These are phyloP conservation scores for Bembecia ichneumoniformis DNA, from an alignment of 2,888 invertebrate species.

Conservation along the genomic window DNA sequence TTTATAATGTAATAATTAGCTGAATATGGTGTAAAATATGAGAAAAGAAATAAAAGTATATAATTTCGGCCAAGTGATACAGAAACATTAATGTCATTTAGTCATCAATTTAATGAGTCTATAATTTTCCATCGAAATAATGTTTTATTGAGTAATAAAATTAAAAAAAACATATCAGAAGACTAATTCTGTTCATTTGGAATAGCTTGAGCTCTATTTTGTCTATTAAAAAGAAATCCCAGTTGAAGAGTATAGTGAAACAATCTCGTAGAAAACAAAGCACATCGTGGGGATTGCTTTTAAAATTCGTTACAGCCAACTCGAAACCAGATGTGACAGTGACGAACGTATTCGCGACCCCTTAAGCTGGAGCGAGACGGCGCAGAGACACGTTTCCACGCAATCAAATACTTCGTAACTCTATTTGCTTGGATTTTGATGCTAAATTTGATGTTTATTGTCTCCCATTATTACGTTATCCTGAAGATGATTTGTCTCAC, in stretches of 20 bases:
- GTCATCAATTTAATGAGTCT: no score
- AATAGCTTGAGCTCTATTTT: not conserved
- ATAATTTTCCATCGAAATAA: no score
- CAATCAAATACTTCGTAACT: no score
- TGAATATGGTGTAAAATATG: no score
- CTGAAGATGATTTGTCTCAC: no score
- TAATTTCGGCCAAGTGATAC: no score
- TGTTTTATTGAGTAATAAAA: not conserved
- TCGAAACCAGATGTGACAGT: slow-evolving; percentile 16
- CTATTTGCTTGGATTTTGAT: no score
- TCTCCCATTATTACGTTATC: no score
- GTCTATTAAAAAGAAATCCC: slow-evolving; percentile 6
- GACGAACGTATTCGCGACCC: slow-evolving; percentile 14
- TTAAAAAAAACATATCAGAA: not conserved
- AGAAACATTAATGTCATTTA: no score
- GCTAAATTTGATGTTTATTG: no score
- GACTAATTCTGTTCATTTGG: not conserved
- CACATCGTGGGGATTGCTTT: slow-evolving; percentile 58
- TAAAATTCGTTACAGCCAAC: slow-evolving; percentile 54
- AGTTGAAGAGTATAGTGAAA: slow-evolving; percentile 23
- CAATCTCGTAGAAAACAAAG: slow-evolving; percentile 48
- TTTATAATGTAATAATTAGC: no score
- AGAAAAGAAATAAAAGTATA: no score
- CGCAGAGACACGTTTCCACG: not conserved
- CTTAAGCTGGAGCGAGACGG: slow-evolving; percentile 12